Base-by-base conservation (phyloP, 2,113 vertebrate species). In the Aix galericulata region DNA sequence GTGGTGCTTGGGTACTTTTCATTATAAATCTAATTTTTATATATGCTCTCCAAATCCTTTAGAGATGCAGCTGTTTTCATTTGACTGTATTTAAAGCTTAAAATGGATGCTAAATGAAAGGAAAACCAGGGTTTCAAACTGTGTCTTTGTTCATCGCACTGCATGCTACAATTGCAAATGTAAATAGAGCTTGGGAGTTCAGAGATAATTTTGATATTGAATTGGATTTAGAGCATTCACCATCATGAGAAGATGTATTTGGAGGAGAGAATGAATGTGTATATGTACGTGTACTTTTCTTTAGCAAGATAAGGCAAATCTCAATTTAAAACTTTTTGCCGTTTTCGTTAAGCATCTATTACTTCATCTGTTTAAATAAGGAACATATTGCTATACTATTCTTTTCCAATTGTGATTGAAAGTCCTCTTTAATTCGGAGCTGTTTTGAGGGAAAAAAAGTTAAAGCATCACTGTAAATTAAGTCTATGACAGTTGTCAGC, bases 81-180 rank as follows among this genome's bases (percentile, higher is more conserved):
- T 31, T 38, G 50, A 32, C 12, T 73, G 18, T 29, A 59, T 58
- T 56, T 50, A 59, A 77, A 63, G 44, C 10, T 73, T 78, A 44
- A 72, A 66, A 58, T 32, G 26, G 16, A 62, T 3, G 2, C 17
- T 52, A 67, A 27, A 32, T 58, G 12, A 71, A 84, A 88, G 44
- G 55, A 88, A 88, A 76, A 55, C 2, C 0, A 1, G 17, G 3
- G 15, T 50, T 31, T 48, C 3, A 0, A 27, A 26, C 55, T 66
- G n/a, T 8, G 2, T 44, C 18, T 84, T 84, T 55, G 11, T 76
- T 71, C 25, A 60, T 26, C 26, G 32, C 42, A 13, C 20, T 44
- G 17, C 14, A 25, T 32, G 13, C 4, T 46, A 56, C 34, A 29
- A 8, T 27, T 72, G 32, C 50, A 83, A 63, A 82, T 42, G 17